These are phyloP conservation scores for Eclectus roratus DNA, from an alignment of 2,113 vertebrate genomes.

Conservation along the genomic window DNA sequence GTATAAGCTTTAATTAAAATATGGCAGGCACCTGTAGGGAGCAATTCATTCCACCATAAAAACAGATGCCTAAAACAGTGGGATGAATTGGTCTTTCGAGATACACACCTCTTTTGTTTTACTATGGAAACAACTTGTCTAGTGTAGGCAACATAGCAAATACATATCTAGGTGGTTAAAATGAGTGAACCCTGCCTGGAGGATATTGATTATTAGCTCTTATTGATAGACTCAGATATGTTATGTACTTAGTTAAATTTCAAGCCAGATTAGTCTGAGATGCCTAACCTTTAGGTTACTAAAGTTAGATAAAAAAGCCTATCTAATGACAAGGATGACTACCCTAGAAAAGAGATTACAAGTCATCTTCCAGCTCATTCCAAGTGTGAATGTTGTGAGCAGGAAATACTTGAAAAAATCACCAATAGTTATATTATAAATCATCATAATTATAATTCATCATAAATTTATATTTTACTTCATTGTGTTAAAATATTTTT, in stretches of 20 bases:
- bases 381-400: not conserved
- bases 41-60: not conserved
- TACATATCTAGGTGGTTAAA: not conserved
- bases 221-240: not conserved
- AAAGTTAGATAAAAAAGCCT: not conserved
- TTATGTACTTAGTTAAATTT: not conserved
- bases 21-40: not conserved
- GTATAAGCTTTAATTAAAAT: not conserved
- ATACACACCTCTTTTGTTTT: not conserved
- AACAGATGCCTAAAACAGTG: not conserved
- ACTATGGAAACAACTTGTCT: not conserved
- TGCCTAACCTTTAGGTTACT: not conserved
- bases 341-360: not conserved
- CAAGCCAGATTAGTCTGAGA: not conserved
- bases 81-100: not conserved
- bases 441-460: not conserved
- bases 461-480: not conserved
- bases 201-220: not conserved
- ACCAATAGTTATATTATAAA: not conserved
- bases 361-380: not conserved
- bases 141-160: not conserved
- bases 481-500: not conserved
- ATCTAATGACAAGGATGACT: not conserved
- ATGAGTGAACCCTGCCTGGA: not conserved
- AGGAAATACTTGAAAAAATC: not conserved